Conservation (phyloP, 2,797 vertebrate genomes). For the Setipinna tenuifilis region DNA sequence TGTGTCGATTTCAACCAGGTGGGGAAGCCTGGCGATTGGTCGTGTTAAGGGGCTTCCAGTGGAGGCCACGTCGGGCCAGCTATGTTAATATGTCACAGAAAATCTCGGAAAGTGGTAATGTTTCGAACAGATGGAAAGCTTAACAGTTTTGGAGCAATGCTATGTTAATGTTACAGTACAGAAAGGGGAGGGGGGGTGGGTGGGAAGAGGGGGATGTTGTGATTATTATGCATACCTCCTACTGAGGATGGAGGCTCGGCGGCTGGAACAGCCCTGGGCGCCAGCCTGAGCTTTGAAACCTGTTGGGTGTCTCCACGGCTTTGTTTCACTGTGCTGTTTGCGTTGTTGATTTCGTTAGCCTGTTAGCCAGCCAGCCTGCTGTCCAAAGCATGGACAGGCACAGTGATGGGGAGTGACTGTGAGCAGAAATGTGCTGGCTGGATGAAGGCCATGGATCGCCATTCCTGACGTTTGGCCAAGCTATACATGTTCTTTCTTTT, state of each 20-base stretch:
- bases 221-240: conserved; percentile 23
- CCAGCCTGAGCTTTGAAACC: conserved; percentile 42
- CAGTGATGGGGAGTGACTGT: conserved; percentile 50
- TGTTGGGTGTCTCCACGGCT: conserved; percentile 51
- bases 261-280: conserved; percentile 6
- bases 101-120: conserved; percentile 18
- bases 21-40: neutral
- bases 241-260: conserved; percentile 36
- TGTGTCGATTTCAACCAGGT: conserved; percentile 8
- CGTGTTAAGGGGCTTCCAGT: neutral
- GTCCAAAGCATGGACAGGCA: conserved; percentile 28
- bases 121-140: conserved; percentile 1
- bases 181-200: neutral
- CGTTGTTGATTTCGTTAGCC: conserved; percentile 51
- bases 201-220: neutral
- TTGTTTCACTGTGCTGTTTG: conserved; percentile 46
- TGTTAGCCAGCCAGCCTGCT: conserved; percentile 35
- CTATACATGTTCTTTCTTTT: conserved; percentile 19
- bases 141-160: neutral
- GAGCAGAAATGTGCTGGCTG: conserved; percentile 38
- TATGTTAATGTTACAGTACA: conserved; percentile 1
- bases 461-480: conserved; percentile 39
- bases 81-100: conserved; percentile 11
- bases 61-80: neutral
- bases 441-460: conserved; percentile 43